Evolutionary conservation across 1,140 invertebrate species (phyloP).

Genomic region (Ips typographus): DNA sequence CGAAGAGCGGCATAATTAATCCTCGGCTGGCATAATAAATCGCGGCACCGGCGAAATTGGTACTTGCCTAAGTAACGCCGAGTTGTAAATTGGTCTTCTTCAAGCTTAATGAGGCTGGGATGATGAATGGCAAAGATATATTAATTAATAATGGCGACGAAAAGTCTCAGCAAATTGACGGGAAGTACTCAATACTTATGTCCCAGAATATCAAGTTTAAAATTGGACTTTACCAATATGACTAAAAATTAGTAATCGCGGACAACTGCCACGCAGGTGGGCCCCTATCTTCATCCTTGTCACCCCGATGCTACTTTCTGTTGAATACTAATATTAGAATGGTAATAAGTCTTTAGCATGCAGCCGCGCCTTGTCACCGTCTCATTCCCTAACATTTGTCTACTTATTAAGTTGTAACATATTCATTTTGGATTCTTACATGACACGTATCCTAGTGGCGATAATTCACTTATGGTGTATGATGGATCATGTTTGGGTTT

Average conservation of each 20-base stretch:
- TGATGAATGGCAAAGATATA: conserved; percentile 40
- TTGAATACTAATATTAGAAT: conserved; percentile 45
- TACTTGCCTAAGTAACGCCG: conserved; percentile 39
- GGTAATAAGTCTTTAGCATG: conserved; percentile 22
- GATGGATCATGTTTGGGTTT: no score
- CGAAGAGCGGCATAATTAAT: conserved; percentile 16
- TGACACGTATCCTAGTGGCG: no score
- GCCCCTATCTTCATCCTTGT: conserved; percentile 39
- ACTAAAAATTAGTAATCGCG: conserved; percentile 19
- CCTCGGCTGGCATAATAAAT: conserved; percentile 38
- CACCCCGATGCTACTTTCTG: conserved; percentile 29
- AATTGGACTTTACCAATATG: conserved; percentile 5
- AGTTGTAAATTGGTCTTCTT: conserved; percentile 46
- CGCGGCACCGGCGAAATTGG: conserved; percentile 37
- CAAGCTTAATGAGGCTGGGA: conserved; percentile 42
- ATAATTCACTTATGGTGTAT: no score
- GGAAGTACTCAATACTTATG: conserved; percentile 9
- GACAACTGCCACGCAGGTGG: conserved; percentile 45
- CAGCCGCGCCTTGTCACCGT: conserved; percentile 26
- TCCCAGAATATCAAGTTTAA: no score
- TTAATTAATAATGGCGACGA: conserved; percentile 46
- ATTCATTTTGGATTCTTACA: no score
- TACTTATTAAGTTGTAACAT: conserved; percentile 6
- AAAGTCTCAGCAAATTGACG: conserved; percentile 45
- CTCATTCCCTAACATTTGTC: conserved; percentile 11